Evolutionary conservation across 2,797 vertebrate species (phyloP), one percentile per base, ranked within the genome.

Genomic region (Parauchenoglanis punctatus): DNA sequence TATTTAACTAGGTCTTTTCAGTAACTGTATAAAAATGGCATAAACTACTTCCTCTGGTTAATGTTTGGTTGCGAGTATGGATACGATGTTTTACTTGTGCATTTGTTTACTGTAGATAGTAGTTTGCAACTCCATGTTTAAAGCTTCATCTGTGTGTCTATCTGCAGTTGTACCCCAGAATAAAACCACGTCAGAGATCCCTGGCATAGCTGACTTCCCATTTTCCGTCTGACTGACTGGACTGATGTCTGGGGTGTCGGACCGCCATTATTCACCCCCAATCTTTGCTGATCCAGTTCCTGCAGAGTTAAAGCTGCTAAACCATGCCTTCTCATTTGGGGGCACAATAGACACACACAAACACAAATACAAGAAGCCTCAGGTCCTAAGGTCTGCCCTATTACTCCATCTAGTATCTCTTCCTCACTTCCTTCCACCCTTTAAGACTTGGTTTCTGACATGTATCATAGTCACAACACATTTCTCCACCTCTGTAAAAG

Each of bases 141-240:
- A 75, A 17, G 4, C 8, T 61, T 67, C 17, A 15, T 52, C 20
- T 83, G 1, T 72, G 54, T 86, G 0, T 90, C 87, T 81, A 28
- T 91, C 88, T 92, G 31, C 93, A 99, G 99, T 93, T 99, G 78
- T 99, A 97, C 89, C 98, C 98, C 35, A 97, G 98, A 94, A 99
- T 99, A 94, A 99, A 99, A 92, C 99, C 98, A 88, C 96, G 98
- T 63, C 98, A 99, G 94, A 96, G 98, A 91, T 98, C 98, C 68
- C 95, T 99, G 76, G 99, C 99, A 75, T 99, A 96, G 96, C 81
- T 85, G 87, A 73, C 76, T 25, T 5, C 49, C 78, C 61, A 40
- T 84, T 49, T 85, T 54, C 84, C 87, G 72, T 90, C 90, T 89
- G 49, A 91, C 86, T 86, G 89, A 90, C 92, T 91, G 93, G 90